Base-by-base conservation (phyloP, 1,140 invertebrate genomes). In the Mesaphorura yosii region DNA sequence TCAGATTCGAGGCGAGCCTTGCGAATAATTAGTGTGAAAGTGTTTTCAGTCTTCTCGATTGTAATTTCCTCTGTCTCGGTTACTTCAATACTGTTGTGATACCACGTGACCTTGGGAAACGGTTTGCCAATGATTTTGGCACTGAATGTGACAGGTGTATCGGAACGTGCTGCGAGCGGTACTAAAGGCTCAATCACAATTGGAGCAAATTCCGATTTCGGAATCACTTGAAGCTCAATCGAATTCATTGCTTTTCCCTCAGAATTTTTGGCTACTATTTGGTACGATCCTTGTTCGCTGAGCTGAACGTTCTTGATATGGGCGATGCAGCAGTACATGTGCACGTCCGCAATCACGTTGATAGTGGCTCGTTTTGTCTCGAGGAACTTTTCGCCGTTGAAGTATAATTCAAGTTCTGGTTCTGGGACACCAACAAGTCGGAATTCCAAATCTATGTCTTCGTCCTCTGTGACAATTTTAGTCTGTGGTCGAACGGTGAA, bases 401-500 rank as follows among this genome's bases (percentile, higher is more conserved):
- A 80, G 40, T 78, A 80, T 88, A 88, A 92, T 17, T 75, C 78
- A 44, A 93, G 82, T 57, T 90, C 86, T 14, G 88, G 87, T 71
- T 92, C 87, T 3, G 88, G 88, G 58, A 91, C 82, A 12, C 87
- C 88, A 14, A 89, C 86, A 25, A 93, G 71, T 58, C 86, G 76
- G 64, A 85, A 86, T 68, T 91, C 86, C 19, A 92, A 67, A 42
- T 82, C 81, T 25, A 90, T 81, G 64, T 86, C 77, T 1, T 82
- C 77, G 23, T 79, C 79, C 71, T 89, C 84, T 58, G 86, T 77
- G 1, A 87, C 84, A 64, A 81, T 86, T 0, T 41, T 55, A 68
- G 84, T 82, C 0, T 83, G 79, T 1, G 88, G 86, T 67, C 87
- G 84, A 41, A 82, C 80, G 5, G 86, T 86, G 68, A 93, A 93